Evolutionary conservation across 2,888 invertebrate species (phyloP), one percentile per base, ranked within the genome.

Genomic region (Campaea margaritaria): DNA sequence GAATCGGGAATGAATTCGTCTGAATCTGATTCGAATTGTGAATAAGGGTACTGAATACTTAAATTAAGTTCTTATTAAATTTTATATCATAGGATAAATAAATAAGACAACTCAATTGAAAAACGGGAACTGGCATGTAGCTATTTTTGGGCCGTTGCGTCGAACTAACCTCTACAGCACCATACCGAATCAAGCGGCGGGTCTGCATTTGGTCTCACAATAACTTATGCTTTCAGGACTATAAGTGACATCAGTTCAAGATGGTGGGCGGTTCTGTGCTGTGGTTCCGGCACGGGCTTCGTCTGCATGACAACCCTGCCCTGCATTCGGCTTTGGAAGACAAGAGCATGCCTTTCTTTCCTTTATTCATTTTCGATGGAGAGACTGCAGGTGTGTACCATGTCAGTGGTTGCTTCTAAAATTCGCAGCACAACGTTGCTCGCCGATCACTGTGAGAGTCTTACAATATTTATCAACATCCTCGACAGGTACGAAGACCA

Each of bases 331-430:
- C 95, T 0, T 56, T 95, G 4, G 82, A 85, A 56, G 83, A 91
- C 48, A 75, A 62, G 47, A 71, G 41, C 0, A 69, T 59, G n/a
- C 89, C 90, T 0, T 87, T 96, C 71, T 94, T 94, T 69, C 95
- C 95, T 0, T 72, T 96, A 1, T 96, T 95, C 75, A 95, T 96
- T 68, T 96, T 96, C 75, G 96, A 96, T 81, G 96, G 95, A n/a
- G 94, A 95, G 80, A 95, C 94, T 65, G 95, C 95, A 69, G 95
- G 96, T 95, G 74, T 79, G 43, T 2, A n/a, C n/a, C n/a, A n/a
- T n/a, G n/a, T n/a, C n/a, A 21, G 34, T 34, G 8, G 8, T 9
- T 34, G 34, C 34, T 34, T 21, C 5, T 3, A 21, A 21, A 21
- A 3, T 2, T 21, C 5, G 21, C 3, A 21, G 21, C 21, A 21